Conservation (phyloP, 2,797 vertebrate species). For the Darevskia mixta region DNA sequence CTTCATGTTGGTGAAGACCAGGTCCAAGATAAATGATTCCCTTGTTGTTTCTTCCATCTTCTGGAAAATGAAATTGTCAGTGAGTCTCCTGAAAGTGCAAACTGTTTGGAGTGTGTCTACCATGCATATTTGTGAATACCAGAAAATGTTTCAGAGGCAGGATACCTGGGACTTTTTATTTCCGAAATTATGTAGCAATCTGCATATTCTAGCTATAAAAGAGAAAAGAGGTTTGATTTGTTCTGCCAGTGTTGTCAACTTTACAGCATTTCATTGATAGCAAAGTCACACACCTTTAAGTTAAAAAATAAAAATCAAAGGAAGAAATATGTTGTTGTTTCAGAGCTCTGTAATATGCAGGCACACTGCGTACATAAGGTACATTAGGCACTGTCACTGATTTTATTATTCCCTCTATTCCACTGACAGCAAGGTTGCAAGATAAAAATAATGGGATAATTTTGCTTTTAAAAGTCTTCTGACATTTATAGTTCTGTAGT, state of each 20-base stretch:
- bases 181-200: constrained; percentile 8
- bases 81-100: too few species aligned
- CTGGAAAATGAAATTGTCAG: too few species aligned
- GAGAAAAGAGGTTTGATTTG: constrained; percentile 28
- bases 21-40: too few species aligned
- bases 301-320: constrained; percentile 56
- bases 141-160: background rate
- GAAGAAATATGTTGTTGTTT: constrained; percentile 51
- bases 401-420: constrained; percentile 54
- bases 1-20: too few species aligned
- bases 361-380: constrained; percentile 26
- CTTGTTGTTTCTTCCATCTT: too few species aligned
- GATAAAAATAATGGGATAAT: constrained; percentile 42
- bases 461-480: constrained; percentile 37
- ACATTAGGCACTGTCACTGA: constrained; percentile 31
- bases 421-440: constrained; percentile 5
- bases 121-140: background rate
- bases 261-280: constrained; percentile 30
- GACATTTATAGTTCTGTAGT: constrained; percentile 30
- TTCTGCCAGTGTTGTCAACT: constrained; percentile 21
- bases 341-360: constrained; percentile 50
- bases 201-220: constrained; percentile 16
- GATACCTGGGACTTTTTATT: constrained; percentile 19
- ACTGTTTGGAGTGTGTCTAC: background rate
- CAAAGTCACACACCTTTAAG: constrained; percentile 37